A percentile compares a stretch with the other conserved stretches of the same genome.
phyloP scores from a whole-genome alignment of 2,113 vertebrate genomes.

The Scortum barcoo region DNA sequence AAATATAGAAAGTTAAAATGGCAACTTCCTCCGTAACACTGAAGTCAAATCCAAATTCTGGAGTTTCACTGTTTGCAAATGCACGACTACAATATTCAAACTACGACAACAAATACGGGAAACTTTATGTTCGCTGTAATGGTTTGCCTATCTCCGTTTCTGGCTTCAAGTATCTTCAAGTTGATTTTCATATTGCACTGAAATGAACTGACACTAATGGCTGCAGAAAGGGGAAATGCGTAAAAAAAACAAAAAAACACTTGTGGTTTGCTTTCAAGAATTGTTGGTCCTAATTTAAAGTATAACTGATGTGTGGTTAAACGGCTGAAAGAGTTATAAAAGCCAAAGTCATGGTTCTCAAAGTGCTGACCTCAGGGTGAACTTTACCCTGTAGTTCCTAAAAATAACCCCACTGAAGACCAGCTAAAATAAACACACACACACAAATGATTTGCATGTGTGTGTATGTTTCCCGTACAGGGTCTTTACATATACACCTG shows the following conservation, averaged over 20 bases:
- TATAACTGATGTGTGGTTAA: not conserved
- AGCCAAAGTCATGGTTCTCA: not conserved
- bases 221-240: not conserved
- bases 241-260: too few relatives aligned
- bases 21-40: not conserved
- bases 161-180: constrained; percentile 14
- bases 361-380: not conserved
- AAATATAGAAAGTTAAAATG: not conserved
- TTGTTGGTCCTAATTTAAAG: not conserved
- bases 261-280: not conserved
- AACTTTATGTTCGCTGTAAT: not conserved
- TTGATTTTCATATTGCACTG: constrained; percentile 17
- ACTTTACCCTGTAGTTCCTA: not conserved
- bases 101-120: not conserved
- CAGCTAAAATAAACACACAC: constrained; percentile 25
- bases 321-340: not conserved
- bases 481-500: constrained; percentile 77
- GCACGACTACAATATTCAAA: not conserved
- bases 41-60: too few relatives aligned
- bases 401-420: constrained; percentile 32
- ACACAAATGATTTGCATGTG: constrained; percentile 60
- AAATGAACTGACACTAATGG: not conserved
- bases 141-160: not conserved
- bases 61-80: not conserved
- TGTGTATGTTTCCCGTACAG: constrained; percentile 52